phyloP scores from a whole-genome alignment of 2,888 invertebrate genomes.

The Drosophila nigritarsus region DNA sequence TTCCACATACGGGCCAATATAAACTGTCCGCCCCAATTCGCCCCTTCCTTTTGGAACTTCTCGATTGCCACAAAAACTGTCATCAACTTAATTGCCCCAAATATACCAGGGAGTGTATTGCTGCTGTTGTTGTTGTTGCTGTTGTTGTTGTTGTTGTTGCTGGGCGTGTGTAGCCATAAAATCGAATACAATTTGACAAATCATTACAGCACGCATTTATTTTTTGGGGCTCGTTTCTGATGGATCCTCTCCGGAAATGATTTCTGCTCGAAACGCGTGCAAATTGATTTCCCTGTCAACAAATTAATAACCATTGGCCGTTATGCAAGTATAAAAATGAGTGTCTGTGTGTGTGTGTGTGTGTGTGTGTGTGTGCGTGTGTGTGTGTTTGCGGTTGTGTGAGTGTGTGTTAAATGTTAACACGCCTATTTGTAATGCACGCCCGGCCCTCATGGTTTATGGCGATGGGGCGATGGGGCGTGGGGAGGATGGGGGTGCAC shows the following conservation, averaged over 20 bases:
- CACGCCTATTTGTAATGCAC: constrained; percentile 55
- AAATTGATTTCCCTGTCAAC: constrained; percentile 73
- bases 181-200: constrained; percentile 63
- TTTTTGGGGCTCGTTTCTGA: constrained; percentile 15
- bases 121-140: constrained; percentile 8
- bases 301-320: constrained; percentile 56
- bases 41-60: constrained; percentile 6
- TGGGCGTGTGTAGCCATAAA: constrained; percentile 52
- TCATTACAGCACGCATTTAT: constrained; percentile 55
- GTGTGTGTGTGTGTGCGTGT: constrained; percentile 22
- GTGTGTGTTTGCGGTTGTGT: constrained; percentile 15
- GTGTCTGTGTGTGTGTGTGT: constrained; percentile 30
- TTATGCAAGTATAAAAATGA: constrained; percentile 63
- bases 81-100: constrained; percentile 79
- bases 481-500: neutral
- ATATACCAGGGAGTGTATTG: constrained; percentile 46
- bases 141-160: constrained; percentile 10
- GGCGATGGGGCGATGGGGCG: neutral
- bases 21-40: constrained; percentile 2
- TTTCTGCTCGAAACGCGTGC: constrained; percentile 23
- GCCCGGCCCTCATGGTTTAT: constrained; percentile 25
- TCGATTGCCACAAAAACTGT: constrained; percentile 71
- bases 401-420: constrained; percentile 43
- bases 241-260: constrained; percentile 48
- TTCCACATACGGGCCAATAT: constrained; percentile 2